These are phyloP conservation scores for Tiliacea citrago DNA, from an alignment of 2,888 invertebrate species.

Conservation along the genomic window DNA sequence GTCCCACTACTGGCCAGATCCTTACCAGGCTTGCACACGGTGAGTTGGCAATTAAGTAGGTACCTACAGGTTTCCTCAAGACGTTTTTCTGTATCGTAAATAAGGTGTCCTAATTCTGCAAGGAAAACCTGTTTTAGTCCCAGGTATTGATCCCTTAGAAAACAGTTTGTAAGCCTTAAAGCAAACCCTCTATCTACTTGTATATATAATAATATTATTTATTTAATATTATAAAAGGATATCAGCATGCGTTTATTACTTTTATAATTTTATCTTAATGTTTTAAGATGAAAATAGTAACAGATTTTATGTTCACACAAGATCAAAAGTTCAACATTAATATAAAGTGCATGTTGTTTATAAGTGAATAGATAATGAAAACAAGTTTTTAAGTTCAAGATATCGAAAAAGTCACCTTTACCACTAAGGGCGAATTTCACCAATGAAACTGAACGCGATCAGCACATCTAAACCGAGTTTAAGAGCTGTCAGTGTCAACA, in stretches of 20 bases:
- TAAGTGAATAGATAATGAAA: neutral
- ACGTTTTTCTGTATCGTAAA: neutral
- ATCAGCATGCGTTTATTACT: neutral
- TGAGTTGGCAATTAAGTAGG: neutral
- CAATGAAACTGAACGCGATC: too few relatives aligned
- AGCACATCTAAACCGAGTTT: too few relatives aligned
- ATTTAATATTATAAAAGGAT: neutral
- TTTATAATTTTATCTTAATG: neutral
- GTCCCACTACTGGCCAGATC: neutral
- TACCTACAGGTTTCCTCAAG: neutral
- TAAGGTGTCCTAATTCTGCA: neutral
- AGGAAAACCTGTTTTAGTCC: neutral
- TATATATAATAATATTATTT: neutral
- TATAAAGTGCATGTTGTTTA: neutral
- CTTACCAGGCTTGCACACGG: neutral
- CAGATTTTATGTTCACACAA: neutral
- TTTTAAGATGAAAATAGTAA: neutral
- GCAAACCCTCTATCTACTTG: neutral
- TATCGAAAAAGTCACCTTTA: conserved; percentile 12
- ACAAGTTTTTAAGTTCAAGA: neutral
- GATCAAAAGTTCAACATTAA: conserved; percentile 10
- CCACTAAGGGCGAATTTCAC: too few relatives aligned
- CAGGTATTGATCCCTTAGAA: neutral
- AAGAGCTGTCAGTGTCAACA: too few relatives aligned
- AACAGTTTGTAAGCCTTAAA: neutral